A percentile compares a stretch with the other conserved stretches of the same genome.
These are phyloP conservation scores for Drosophila recens DNA, from an alignment of 2,888 invertebrate species.

Conservation along the genomic window DNA sequence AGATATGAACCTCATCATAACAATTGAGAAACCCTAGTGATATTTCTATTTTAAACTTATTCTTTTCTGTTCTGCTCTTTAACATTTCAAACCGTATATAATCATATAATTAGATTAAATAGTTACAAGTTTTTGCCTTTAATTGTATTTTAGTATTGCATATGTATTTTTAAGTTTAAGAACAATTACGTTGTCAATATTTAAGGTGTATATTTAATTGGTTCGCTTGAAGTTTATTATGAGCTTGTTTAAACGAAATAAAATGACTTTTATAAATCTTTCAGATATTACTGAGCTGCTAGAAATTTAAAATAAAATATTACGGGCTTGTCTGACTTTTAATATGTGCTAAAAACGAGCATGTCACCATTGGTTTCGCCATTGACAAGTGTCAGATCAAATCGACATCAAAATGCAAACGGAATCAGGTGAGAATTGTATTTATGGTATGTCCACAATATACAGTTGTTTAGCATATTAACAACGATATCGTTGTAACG, in stretches of 20 bases:
- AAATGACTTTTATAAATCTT: too few relatives aligned
- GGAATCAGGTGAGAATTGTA: conserved; percentile 36
- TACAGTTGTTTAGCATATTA: conserved; percentile 30
- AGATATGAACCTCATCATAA: neutral
- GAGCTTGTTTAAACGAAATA: too few relatives aligned
- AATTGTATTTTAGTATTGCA: neutral
- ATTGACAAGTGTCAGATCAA: conserved; percentile 10
- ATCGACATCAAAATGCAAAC: conserved; percentile 28
- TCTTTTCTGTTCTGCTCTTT: neutral
- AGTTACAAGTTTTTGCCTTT: too few relatives aligned
- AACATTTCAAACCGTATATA: neutral
- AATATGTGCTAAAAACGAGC: neutral
- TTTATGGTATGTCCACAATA: conserved; percentile 31
- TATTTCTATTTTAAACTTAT: neutral
- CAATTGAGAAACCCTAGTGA: neutral
- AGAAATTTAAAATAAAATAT: too few relatives aligned
- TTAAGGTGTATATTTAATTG: too few relatives aligned
- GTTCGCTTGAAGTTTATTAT: too few relatives aligned
- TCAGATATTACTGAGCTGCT: too few relatives aligned
- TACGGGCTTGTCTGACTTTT: neutral
- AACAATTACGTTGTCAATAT: too few relatives aligned
- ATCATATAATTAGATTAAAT: neutral
- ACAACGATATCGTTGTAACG: conserved; percentile 16
- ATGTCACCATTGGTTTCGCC: neutral
- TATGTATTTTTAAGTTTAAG: neutral